Percentiles rank a stretch among this genome's conserved stretches.
Conservation (phyloP, 2,797 vertebrate genomes). For the Protonibea diacanthus region DNA sequence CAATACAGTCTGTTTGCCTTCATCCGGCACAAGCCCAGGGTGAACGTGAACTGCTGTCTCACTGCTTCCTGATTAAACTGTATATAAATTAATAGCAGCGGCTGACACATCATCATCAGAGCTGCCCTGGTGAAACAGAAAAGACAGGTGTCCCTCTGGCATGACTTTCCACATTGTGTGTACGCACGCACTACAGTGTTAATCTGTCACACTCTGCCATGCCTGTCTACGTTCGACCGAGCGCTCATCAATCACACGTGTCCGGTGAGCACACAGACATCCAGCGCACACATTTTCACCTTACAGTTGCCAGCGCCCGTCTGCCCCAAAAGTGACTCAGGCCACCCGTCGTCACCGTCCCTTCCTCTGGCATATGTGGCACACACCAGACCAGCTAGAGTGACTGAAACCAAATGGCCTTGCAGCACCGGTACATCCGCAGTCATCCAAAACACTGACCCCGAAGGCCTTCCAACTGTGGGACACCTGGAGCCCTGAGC, state of each 20-base stretch:
- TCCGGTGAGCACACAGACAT: slow-evolving; percentile 29
- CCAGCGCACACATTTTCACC: slow-evolving; percentile 29
- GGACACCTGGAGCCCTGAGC: slow-evolving; percentile 51
- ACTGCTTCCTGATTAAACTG: slow-evolving; percentile 53
- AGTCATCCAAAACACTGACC: slow-evolving; percentile 37
- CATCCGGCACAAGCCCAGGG: slow-evolving; percentile 4
- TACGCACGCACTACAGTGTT: slow-evolving; percentile 37
- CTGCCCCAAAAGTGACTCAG: slow-evolving; percentile 30
- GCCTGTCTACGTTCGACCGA: slow-evolving; percentile 45
- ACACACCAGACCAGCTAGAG: slow-evolving; percentile 12
- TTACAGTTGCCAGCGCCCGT: slow-evolving; percentile 37
- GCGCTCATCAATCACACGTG: slow-evolving; percentile 61
- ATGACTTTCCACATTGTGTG: slow-evolving; percentile 16
- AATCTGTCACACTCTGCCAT: slow-evolving; percentile 63
- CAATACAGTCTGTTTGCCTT: slow-evolving; percentile 31
- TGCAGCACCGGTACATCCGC: slow-evolving; percentile 4
- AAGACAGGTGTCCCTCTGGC: slow-evolving; percentile 62
- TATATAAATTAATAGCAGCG: slow-evolving; percentile 39
- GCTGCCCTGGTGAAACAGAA: slow-evolving; percentile 31
- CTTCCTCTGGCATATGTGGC: slow-evolving; percentile 42
- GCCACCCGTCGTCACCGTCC: slow-evolving; percentile 37
- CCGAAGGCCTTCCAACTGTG: slow-evolving; percentile 16
- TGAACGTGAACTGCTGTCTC: slow-evolving; percentile 31
- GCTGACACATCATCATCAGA: slow-evolving; percentile 44
- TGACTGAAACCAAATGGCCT: slow-evolving; percentile 32